Evolutionary conservation across 2,797 vertebrate species (phyloP), one percentile per base, ranked within the genome.

Genomic region (Centropyge bicolor): DNA sequence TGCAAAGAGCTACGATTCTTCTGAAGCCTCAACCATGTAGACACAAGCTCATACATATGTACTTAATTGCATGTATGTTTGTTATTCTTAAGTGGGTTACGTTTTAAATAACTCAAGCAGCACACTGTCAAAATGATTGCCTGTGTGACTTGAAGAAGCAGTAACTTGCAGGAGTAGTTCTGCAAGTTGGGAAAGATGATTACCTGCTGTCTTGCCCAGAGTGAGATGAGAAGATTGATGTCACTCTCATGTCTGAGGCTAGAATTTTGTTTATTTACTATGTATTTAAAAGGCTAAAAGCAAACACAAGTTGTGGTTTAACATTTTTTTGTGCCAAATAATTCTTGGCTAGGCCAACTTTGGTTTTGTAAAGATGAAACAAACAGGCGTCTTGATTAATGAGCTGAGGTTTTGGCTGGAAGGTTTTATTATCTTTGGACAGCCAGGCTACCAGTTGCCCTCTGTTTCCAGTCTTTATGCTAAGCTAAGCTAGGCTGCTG

Each of bases 81-180:
- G 35, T 27, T 66, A 60, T 56, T 35, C 16, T 48, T 4, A 22
- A 54, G 52, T 27, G 27, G 27, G 27, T 4, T 31, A n/a, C 19
- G 35, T 43, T 70, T 24, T 41, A 8, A 56, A 51, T 43, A 8
- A 62, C 16, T 46, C 16, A 8, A 65, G 48, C 46, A 46, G n/a
- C 36, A 49, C 2, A 51, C 45, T 67, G 40, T 73, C 36, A 74
- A 45, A 72, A 70, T 56, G 12, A 65, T n/a, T n/a, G 24, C 38
- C 20, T 49, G 19, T 2, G n/a, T 59, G 24, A 52, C 36, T 40
- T 57, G 27, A 48, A n/a, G n/a, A 74, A 65, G 2, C 11, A 17
- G 22, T 41, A 36, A n/a, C 19, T 54, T 46, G 27, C 27, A 31
- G 27, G 4, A 31, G 27, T 31, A 31, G 27, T 31, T 31, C 27